Conservation (phyloP, 1,140 invertebrate genomes). For the Macrobrachium rosenbergii region DNA sequence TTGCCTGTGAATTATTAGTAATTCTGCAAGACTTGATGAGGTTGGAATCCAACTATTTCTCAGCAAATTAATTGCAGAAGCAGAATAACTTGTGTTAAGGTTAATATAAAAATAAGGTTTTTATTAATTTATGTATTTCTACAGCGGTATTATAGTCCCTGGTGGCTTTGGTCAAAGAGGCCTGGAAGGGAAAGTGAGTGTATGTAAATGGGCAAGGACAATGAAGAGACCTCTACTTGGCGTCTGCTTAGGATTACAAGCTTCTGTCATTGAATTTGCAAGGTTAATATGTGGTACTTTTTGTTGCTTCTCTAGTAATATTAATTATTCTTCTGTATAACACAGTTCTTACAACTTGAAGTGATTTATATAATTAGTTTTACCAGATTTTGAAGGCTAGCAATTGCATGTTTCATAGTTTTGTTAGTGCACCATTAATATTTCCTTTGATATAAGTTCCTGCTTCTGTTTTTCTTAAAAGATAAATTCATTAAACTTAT, state of each 20-base stretch:
- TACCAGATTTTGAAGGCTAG: too few relatives aligned
- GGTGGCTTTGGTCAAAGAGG: slow-evolving; percentile 97
- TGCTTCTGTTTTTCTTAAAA: neutral
- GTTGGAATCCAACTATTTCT: too few relatives aligned
- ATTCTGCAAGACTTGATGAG: too few relatives aligned
- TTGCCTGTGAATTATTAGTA: too few relatives aligned
- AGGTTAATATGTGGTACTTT: slow-evolving; percentile 69
- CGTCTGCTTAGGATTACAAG: slow-evolving; percentile 97
- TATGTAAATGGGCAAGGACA: slow-evolving; percentile 92
- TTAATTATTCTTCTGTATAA: too few relatives aligned
- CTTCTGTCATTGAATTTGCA: slow-evolving; percentile 97
- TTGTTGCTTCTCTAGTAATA: neutral
- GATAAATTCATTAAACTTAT: too few relatives aligned
- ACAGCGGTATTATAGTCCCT: slow-evolving; percentile 91
- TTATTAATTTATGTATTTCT: slow-evolving; percentile 50
- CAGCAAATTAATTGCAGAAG: neutral
- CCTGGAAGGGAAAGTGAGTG: slow-evolving; percentile 95
- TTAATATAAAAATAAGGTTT: too few relatives aligned
- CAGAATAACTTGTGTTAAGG: neutral
- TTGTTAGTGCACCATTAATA: too few relatives aligned
- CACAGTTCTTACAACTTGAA: too few relatives aligned
- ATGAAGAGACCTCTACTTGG: slow-evolving; percentile 93
- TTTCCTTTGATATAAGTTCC: neutral
- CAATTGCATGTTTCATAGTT: too few relatives aligned
- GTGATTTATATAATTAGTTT: too few relatives aligned